phyloP scores from a whole-genome alignment of 2,797 vertebrate genomes.

The Psittacula derbiana region DNA sequence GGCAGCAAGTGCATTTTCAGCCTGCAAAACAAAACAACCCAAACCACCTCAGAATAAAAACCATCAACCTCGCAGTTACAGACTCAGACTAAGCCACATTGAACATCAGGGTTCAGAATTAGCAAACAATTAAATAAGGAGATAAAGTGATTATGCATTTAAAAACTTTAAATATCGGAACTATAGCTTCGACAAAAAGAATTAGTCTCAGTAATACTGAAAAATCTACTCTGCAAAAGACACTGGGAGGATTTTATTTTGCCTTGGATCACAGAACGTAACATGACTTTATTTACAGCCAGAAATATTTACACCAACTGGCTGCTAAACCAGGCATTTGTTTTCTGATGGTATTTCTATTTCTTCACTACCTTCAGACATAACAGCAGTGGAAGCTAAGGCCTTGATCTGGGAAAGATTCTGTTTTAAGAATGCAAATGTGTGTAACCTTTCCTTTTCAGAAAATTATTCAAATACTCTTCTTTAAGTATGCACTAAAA shows the following conservation, averaged over 20 bases:
- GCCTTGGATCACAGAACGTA: not conserved
- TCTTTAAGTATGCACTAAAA: not conserved
- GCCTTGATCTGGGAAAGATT: not conserved
- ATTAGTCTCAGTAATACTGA: not conserved
- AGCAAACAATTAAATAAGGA: not conserved
- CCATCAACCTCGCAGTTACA: not conserved
- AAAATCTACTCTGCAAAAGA: not conserved
- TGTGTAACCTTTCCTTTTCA: not conserved
- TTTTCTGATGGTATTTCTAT: not conserved
- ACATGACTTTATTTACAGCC: not conserved
- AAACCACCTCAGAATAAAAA: not conserved
- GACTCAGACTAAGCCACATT: not conserved
- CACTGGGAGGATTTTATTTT: not conserved
- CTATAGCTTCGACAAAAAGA: not conserved
- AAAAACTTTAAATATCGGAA: not conserved
- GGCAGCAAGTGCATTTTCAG: conserved; percentile 70
- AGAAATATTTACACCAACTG: not conserved
- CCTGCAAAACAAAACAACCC: conserved; percentile 59
- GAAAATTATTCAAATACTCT: not conserved
- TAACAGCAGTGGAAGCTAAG: not conserved
- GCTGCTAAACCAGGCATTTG: not conserved
- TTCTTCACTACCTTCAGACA: not conserved
- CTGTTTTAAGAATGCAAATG: not conserved
- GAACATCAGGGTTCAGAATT: not conserved
- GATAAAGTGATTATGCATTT: not conserved